Evolutionary conservation across 2,113 vertebrate genomes (phyloP).

Genomic region (Eulemur rufifrons): DNA sequence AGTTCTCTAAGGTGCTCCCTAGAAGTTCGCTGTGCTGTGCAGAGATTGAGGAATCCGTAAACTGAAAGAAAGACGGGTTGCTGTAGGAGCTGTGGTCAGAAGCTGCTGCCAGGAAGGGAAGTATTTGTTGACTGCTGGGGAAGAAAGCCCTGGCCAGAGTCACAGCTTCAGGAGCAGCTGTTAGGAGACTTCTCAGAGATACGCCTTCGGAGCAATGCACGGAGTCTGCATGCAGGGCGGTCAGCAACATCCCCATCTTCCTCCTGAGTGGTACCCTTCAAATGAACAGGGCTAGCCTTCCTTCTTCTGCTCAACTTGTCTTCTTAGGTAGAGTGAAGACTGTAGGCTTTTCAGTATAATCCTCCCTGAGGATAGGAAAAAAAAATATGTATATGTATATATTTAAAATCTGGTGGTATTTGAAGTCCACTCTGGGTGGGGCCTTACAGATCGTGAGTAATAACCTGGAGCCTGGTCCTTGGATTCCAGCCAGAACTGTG

Average conservation of each 20-base stretch:
- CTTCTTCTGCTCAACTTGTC: background rate
- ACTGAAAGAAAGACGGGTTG: background rate
- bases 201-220: background rate
- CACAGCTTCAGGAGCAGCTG: background rate
- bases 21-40: background rate
- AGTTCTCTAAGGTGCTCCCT: background rate
- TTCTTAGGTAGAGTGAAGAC: background rate
- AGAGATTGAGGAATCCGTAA: background rate
- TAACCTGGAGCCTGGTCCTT: background rate
- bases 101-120: background rate
- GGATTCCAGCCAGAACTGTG: background rate
- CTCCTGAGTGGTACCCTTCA: fast-evolving
- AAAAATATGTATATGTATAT: background rate
- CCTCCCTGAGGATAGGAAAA: background rate
- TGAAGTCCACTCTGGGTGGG: background rate
- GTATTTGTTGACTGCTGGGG: background rate
- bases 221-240: background rate
- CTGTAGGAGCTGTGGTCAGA: background rate
- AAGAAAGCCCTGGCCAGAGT: background rate
- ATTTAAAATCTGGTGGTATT: background rate
- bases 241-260: background rate
- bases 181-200: background rate
- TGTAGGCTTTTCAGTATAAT: background rate
- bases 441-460: background rate
- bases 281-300: background rate